A percentile compares a stretch with the other conserved stretches of the same genome.
Evolutionary conservation across 2,888 invertebrate species (phyloP).

Genomic region (Drosophila lacicola): DNA sequence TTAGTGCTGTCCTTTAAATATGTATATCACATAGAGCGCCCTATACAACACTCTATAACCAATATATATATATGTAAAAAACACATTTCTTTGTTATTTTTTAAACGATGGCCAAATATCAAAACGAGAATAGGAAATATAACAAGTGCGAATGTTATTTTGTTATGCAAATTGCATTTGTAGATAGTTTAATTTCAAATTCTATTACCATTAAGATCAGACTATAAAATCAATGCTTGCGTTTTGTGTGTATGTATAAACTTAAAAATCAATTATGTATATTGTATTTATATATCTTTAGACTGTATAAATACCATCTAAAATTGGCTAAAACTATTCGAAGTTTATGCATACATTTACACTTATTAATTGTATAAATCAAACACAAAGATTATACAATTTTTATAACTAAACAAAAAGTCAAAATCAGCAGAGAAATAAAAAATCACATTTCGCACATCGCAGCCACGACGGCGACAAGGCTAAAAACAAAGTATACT

Average conservation of each 20-base stretch:
- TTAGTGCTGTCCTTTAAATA: conserved; percentile 23
- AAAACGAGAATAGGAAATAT: neutral
- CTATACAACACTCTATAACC: conserved; percentile 63
- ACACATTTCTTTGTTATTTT: conserved; percentile 1
- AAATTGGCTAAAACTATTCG: conserved; percentile 57
- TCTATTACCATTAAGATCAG: conserved; percentile 73
- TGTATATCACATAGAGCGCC: conserved; percentile 49
- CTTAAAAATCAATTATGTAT: conserved; percentile 54
- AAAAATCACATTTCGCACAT: conserved; percentile 60
- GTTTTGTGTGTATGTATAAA: conserved; percentile 44
- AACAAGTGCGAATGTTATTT: conserved; percentile 1
- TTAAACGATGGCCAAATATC: neutral
- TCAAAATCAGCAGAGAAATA: conserved; percentile 46
- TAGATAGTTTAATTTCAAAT: conserved; percentile 67
- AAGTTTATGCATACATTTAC: conserved; percentile 48
- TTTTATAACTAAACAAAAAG: conserved; percentile 32
- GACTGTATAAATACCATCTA: conserved; percentile 66
- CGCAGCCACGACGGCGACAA: conserved; percentile 26
- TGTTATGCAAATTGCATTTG: conserved; percentile 45
- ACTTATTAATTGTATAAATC: conserved; percentile 40
- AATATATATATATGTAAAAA: conserved; percentile 24
- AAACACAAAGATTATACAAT: conserved; percentile 32
- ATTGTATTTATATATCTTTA: conserved; percentile 42
- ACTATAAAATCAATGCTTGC: conserved; percentile 72
- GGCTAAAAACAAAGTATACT: conserved; percentile 45